These are phyloP conservation scores for Phoebastria nigripes DNA, from an alignment of 2,797 vertebrate species.

Conservation along the genomic window DNA sequence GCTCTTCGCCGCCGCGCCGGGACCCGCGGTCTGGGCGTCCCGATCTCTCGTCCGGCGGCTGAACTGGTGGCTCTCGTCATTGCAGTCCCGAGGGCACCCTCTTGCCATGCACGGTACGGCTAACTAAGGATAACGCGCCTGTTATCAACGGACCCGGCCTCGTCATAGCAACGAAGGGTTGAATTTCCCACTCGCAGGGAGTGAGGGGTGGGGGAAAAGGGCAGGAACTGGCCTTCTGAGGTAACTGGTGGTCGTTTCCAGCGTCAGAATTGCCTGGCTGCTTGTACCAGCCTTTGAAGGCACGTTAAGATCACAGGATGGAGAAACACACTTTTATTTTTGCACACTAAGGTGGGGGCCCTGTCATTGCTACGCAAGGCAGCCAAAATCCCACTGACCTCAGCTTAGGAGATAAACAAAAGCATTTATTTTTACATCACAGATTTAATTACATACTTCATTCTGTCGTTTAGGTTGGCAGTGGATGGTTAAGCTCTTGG, in stretches of 20 bases:
- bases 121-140: no score
- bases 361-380: rapidly evolving
- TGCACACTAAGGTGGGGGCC: rapidly evolving
- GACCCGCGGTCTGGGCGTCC: rapidly evolving
- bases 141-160: rapidly evolving
- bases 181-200: no score
- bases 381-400: no score
- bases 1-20: neutral
- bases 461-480: neutral
- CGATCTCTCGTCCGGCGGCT: neutral
- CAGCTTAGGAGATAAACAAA: neutral
- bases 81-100: no score
- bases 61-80: no score
- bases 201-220: rapidly evolving
- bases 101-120: neutral
- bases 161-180: rapidly evolving
- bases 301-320: no score
- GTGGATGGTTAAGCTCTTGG: neutral
- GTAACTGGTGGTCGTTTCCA: neutral
- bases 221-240: neutral
- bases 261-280: neutral
- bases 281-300: no score
- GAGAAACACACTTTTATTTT: neutral
- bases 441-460: neutral
- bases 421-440: neutral